Conservation (phyloP, 2,888 invertebrate species). For the Venusia cambrica region DNA sequence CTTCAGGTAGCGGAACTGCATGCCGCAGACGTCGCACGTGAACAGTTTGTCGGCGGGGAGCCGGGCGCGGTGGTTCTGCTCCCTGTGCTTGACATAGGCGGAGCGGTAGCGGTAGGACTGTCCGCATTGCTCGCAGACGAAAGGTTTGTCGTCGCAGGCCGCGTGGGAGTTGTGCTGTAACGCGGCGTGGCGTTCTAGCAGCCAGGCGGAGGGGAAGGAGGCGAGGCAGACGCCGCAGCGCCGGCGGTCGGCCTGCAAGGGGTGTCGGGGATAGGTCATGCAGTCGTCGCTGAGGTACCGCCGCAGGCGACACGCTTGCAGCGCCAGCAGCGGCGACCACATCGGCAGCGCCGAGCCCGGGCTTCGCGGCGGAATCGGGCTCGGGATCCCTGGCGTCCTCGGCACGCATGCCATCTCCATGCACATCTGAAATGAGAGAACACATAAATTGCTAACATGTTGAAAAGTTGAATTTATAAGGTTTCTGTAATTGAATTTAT, state of each 20-base stretch:
- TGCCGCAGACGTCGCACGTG: constrained; percentile 94
- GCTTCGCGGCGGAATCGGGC: constrained; percentile 58
- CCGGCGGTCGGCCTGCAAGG: constrained; percentile 68
- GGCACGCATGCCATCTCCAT: constrained; percentile 71
- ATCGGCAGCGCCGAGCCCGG: constrained; percentile 54
- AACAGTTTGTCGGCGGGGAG: constrained; percentile 94
- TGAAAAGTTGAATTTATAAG: too few relatives aligned
- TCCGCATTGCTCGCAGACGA: constrained; percentile 95
- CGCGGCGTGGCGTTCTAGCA: constrained; percentile 91
- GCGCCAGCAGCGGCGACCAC: constrained; percentile 72
- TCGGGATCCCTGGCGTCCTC: constrained; percentile 51
- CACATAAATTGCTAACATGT: too few relatives aligned
- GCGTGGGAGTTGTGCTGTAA: constrained; percentile 88
- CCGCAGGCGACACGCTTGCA: constrained; percentile 72
- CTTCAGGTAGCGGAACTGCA: constrained; percentile 94
- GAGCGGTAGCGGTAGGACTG: constrained; percentile 94
- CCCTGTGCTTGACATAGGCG: constrained; percentile 87
- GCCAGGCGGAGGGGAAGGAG: constrained; percentile 93
- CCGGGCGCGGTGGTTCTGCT: constrained; percentile 93
- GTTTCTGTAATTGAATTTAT: background rate
- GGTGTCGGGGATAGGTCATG: constrained; percentile 66
- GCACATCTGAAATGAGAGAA: constrained; percentile 68
- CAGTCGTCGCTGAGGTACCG: constrained; percentile 76
- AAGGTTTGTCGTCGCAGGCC: constrained; percentile 90
- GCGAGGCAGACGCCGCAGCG: constrained; percentile 92